phyloP scores from a whole-genome alignment of 2,888 invertebrate species.

The Perizoma affinitatum region DNA sequence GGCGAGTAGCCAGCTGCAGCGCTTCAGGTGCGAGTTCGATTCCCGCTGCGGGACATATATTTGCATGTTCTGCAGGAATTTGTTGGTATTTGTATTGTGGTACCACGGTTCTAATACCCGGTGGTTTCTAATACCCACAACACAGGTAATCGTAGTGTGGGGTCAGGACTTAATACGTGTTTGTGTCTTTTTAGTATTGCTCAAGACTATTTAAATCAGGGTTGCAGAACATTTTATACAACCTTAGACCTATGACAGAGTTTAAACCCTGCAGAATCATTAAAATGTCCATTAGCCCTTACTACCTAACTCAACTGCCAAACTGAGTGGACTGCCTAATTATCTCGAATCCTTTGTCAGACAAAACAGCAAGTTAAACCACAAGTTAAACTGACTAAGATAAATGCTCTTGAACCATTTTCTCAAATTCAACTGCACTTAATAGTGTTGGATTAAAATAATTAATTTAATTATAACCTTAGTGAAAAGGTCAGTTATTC shows the following conservation, averaged over 20 bases:
- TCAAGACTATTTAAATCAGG: too few relatives aligned
- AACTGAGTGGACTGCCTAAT: constrained; percentile 21
- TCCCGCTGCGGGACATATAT: too few relatives aligned
- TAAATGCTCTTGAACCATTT: constrained; percentile 40
- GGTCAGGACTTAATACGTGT: too few relatives aligned
- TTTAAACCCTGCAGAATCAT: constrained; percentile 6
- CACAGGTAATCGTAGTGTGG: too few relatives aligned
- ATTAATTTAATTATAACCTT: constrained; percentile 61
- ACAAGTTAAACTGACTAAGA: constrained; percentile 39
- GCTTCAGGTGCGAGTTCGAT: too few relatives aligned
- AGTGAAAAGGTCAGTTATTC: constrained; percentile 59
- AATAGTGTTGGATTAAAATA: constrained; percentile 51
- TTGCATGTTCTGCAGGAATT: too few relatives aligned
- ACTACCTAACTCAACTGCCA: constrained; percentile 15
- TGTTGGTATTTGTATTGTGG: too few relatives aligned
- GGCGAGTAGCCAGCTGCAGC: too few relatives aligned
- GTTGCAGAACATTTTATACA: too few relatives aligned
- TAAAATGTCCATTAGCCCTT: constrained; percentile 7
- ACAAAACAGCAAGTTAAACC: constrained; percentile 29
- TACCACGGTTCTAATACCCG: too few relatives aligned
- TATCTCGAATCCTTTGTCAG: constrained; percentile 33
- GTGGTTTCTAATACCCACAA: too few relatives aligned
- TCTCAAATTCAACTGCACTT: constrained; percentile 16
- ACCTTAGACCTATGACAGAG: neutral
- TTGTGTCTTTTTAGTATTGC: too few relatives aligned